Evolutionary conservation across 1,140 invertebrate genomes (phyloP).

Genomic region (Hyphantria cunea): DNA sequence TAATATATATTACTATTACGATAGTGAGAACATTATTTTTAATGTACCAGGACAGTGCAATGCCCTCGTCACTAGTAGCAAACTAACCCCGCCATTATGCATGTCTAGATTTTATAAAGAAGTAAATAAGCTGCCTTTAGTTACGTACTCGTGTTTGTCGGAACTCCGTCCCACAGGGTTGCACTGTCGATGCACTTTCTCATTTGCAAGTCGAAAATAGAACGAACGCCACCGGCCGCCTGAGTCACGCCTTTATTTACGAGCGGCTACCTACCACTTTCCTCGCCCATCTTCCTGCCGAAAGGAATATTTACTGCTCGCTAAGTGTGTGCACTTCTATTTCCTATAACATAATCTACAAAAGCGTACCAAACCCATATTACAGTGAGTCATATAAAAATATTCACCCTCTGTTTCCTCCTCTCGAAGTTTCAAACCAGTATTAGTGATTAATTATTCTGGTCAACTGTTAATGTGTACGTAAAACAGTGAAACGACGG

Average conservation of each 20-base stretch:
- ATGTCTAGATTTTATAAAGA: conserved; percentile 5
- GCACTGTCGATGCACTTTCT: conserved; percentile 62
- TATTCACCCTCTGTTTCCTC: conserved; percentile 6
- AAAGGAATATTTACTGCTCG: conserved; percentile 29
- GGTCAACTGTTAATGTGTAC: conserved; percentile 23
- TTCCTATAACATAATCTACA: conserved; percentile 1
- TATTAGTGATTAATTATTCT: conserved; percentile 25
- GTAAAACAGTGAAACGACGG: conserved; percentile 12
- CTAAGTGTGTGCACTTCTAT: conserved; percentile 36
- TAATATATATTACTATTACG: too few species aligned
- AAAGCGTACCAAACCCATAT: conserved; percentile 10
- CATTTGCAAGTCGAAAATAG: conserved; percentile 77
- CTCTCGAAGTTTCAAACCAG: background rate
- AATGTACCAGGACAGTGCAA: conserved; percentile 24
- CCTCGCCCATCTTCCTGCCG: conserved; percentile 45
- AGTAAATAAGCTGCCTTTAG: conserved; percentile 14
- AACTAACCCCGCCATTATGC: background rate
- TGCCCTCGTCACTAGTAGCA: conserved; percentile 39
- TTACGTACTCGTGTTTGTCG: conserved; percentile 11
- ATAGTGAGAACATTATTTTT: too few species aligned
- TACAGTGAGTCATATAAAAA: conserved; percentile 22
- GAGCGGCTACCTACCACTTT: conserved; percentile 43
- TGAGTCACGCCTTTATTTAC: conserved; percentile 73
- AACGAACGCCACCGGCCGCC: conserved; percentile 43
- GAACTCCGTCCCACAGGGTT: conserved; percentile 11